Base-by-base conservation (phyloP, 2,888 invertebrate species). In the Nymphalis polychloros region DNA sequence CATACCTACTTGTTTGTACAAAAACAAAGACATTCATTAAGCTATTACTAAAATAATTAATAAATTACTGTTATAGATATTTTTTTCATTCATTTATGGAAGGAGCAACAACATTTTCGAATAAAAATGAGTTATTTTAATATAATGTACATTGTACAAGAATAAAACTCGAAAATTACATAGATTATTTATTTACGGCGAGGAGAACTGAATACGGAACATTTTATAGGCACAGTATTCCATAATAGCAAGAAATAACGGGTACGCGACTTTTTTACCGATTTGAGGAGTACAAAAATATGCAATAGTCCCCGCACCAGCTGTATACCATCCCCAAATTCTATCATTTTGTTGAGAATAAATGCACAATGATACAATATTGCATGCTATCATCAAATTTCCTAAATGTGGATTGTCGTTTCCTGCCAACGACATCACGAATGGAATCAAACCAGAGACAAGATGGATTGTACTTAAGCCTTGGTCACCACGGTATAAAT, bases 251-350 rank as follows among this genome's bases (percentile, higher is more conserved):
- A 91, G 70, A 0, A 82, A 78, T 7, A 91, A 55, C 0, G 90
- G 90, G 65, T 87, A 90, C 27, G 86, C n/a, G 0, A 88, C 68
- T 63, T 82, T 86, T 0, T 75, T 71, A 0, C 76, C 77, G 50
- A 79, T 69, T 46, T 81, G 77, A 0, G 82, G 80, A 0, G 80
- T 71, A 8, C 83, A 46, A 35, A 85, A 88, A 71, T 89, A 90
- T 0, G 90, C 83, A 20, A 88, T 59, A 0, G 85, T 49, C 0
- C 81, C 86, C 0, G 85, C 84, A 0, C 79, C 89, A 0, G 89
- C 88, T 0, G 89, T 86, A 35, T 82, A 90, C 85, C 85, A 89
- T 0, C 87, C 90, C 84, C 84, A 90, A 17, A 85, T 79, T 0
- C 78, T 75, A 1, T 83, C 78, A n/a, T 77, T 60, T 16, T 81